phyloP scores from a whole-genome alignment of 2,888 invertebrate genomes.

The Eurytoma adleriae region DNA sequence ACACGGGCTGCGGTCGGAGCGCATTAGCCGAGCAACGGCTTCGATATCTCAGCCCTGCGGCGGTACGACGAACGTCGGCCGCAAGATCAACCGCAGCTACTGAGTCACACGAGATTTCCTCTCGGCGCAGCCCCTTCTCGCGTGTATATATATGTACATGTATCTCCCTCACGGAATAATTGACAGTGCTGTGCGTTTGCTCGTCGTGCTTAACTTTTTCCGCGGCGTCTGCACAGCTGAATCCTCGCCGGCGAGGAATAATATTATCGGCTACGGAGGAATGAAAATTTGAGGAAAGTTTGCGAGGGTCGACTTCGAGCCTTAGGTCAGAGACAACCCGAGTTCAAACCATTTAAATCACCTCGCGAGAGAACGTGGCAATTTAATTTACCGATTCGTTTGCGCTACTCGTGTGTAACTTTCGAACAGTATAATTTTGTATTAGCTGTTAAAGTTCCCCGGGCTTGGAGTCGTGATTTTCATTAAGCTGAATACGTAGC shows the following conservation, averaged over 20 bases:
- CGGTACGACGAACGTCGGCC: not conserved
- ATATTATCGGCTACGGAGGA: slow-evolving; percentile 29
- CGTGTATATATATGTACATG: no score
- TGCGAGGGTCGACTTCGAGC: not conserved
- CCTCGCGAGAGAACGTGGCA: not conserved
- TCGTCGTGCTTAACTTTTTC: not conserved
- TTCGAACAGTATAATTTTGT: no score
- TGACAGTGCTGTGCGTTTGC: no score
- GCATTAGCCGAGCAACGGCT: no score
- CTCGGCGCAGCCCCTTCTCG: no score
- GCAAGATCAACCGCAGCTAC: slow-evolving; percentile 26
- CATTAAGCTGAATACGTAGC: no score
- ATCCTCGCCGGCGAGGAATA: slow-evolving; percentile 1
- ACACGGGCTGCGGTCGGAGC: no score
- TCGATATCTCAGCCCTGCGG: no score
- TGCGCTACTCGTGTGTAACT: no score
- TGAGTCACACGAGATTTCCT: slow-evolving; percentile 37
- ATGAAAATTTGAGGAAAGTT: slow-evolving; percentile 36
- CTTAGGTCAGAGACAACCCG: not conserved
- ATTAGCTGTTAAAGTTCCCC: no score
- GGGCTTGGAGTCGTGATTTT: no score
- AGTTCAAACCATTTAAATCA: slow-evolving; percentile 28
- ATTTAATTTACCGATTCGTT: slow-evolving; percentile 10
- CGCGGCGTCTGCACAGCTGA: slow-evolving; percentile 43
- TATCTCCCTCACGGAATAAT: no score